Percentiles rank a stretch among this genome's conserved stretches.
These are phyloP conservation scores for Acanthurus leucopareius DNA, from an alignment of 2,797 vertebrate species.

Conservation along the genomic window DNA sequence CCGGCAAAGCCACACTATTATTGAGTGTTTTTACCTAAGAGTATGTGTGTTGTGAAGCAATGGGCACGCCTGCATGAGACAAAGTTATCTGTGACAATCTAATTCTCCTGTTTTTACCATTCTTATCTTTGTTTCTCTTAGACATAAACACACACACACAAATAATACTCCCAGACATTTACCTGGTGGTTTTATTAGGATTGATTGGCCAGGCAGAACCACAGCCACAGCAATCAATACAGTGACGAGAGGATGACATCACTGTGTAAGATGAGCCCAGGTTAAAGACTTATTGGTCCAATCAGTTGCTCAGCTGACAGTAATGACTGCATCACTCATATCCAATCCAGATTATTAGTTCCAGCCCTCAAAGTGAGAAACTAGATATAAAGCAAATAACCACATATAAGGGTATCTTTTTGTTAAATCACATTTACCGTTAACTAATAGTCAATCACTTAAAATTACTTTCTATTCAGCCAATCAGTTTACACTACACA, in stretches of 20 bases:
- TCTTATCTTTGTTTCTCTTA: slow-evolving; percentile 38
- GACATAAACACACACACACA: slow-evolving; percentile 35
- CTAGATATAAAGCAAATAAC: slow-evolving; percentile 27
- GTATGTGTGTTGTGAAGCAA: slow-evolving; percentile 14
- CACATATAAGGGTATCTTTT: not conserved
- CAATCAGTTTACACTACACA: slow-evolving; percentile 16
- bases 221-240: slow-evolving; percentile 52
- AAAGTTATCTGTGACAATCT: slow-evolving; percentile 49
- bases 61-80: slow-evolving; percentile 20
- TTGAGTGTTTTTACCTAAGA: not conserved
- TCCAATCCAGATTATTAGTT: not conserved
- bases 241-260: slow-evolving; percentile 62
- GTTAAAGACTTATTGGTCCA: slow-evolving; percentile 65
- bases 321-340: slow-evolving; percentile 46
- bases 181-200: slow-evolving; percentile 41
- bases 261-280: slow-evolving; percentile 49
- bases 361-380: slow-evolving; percentile 7
- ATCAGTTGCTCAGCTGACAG: slow-evolving; percentile 61
- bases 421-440: not conserved
- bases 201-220: slow-evolving; percentile 48
- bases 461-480: slow-evolving; percentile 34
- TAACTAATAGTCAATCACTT: slow-evolving; percentile 11
- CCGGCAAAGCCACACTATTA: slow-evolving; percentile 39
- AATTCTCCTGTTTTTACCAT: slow-evolving; percentile 38
- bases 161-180: slow-evolving; percentile 23